Percentiles rank a stretch among this genome's conserved stretches.
These are phyloP conservation scores for Callinectes sapidus DNA, from an alignment of 2,888 invertebrate genomes.

Conservation along the genomic window DNA sequence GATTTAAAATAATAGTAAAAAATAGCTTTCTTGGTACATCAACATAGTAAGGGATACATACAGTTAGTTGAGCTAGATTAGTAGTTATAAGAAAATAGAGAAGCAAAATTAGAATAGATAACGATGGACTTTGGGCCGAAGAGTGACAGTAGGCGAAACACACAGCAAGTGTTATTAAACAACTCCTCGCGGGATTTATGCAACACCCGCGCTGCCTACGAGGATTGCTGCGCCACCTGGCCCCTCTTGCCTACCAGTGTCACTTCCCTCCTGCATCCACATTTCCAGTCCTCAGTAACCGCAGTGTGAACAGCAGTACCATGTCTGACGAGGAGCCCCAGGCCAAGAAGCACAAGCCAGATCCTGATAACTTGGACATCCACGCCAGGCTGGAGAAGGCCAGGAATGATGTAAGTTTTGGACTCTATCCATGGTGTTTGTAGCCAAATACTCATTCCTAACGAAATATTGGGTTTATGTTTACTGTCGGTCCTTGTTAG, in stretches of 20 bases:
- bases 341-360: constrained; percentile 31
- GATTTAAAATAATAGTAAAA: no score
- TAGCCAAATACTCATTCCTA: no score
- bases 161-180: not conserved
- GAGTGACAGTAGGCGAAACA: not conserved
- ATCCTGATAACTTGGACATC: not conserved
- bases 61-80: no score
- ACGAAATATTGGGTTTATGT: no score
- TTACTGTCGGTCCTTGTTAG: no score
- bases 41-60: no score
- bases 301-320: no score
- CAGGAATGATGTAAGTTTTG: not conserved
- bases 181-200: not conserved
- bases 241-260: not conserved
- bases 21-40: no score
- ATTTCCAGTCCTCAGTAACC: not conserved
- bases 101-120: not conserved
- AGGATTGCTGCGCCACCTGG: not conserved
- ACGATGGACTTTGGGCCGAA: not conserved
- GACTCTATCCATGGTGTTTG: not conserved
- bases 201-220: not conserved
- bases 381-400: not conserved
- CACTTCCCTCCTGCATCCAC: not conserved
- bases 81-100: no score
- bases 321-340: constrained; percentile 26